Percentiles rank a stretch among this genome's conserved stretches.
These are phyloP conservation scores for Actenoides lindsayi DNA, from an alignment of 2,113 vertebrate genomes.

Conservation along the genomic window DNA sequence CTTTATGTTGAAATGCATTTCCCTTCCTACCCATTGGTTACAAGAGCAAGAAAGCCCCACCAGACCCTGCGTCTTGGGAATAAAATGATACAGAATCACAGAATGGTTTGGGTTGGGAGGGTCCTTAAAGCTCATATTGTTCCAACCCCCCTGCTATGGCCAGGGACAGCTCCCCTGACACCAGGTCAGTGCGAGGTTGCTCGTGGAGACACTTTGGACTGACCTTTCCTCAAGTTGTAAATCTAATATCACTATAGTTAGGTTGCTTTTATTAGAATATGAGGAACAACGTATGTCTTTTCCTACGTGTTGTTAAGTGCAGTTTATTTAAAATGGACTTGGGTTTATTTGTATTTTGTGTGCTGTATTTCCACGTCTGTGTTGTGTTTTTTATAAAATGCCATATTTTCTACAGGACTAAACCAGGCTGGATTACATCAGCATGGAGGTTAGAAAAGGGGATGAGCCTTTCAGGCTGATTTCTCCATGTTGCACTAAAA, in stretches of 20 bases:
- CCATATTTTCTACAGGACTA: neutral
- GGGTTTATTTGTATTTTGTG: neutral
- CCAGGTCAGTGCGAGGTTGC: too few relatives aligned
- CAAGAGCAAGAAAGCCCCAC: neutral
- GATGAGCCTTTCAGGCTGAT: neutral
- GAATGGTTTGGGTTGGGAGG: neutral
- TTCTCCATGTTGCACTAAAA: neutral
- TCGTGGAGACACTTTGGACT: rapidly evolving
- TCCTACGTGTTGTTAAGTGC: neutral
- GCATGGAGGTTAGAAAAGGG: neutral
- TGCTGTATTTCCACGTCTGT: neutral
- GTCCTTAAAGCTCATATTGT: neutral
- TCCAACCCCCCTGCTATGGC: neutral
- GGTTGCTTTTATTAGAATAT: conserved; percentile 18
- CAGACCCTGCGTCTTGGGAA: rapidly evolving
- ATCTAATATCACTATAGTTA: neutral
- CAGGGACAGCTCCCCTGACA: neutral
- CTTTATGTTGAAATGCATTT: neutral
- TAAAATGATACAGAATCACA: neutral
- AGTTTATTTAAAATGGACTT: neutral
- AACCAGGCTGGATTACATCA: neutral
- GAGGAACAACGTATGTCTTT: neutral
- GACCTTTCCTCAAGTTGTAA: neutral
- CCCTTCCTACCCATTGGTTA: rapidly evolving
- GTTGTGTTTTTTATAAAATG: neutral